Evolutionary conservation across 2,888 invertebrate species (phyloP).

Genomic region (Phalangium opilio): DNA sequence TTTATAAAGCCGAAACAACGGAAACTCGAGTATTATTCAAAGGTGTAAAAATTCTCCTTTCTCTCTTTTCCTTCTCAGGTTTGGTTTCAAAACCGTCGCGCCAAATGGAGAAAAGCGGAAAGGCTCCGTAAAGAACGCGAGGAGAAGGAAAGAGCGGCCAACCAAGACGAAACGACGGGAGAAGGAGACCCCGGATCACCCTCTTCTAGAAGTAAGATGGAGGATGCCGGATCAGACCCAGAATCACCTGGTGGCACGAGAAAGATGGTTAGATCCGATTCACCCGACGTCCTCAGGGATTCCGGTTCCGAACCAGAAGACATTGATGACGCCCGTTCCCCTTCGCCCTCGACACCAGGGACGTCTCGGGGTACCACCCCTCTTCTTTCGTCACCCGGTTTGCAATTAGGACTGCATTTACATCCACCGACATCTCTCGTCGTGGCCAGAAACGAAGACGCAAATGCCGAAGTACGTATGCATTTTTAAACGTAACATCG

Average conservation of each 20-base stretch:
- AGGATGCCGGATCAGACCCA: background rate
- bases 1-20: too few species aligned
- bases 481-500: too few species aligned
- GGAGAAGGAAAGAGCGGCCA: conserved; percentile 19
- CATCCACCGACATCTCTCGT: too few species aligned
- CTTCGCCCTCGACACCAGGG: background rate
- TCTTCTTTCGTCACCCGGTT: too few species aligned
- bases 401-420: too few species aligned
- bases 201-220: background rate
- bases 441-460: too few species aligned
- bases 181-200: conserved; percentile 40
- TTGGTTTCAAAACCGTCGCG: conserved; percentile 83
- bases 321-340: background rate
- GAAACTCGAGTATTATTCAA: too few species aligned
- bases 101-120: conserved; percentile 85
- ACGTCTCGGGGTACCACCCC: too few species aligned
- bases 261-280: background rate
- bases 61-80: conserved; percentile 44
- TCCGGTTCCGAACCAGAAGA: background rate
- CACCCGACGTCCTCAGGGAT: conserved; percentile 1
- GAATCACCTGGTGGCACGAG: too few species aligned
- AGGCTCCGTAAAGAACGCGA: conserved; percentile 63
- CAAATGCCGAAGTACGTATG: too few species aligned
- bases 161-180: conserved; percentile 26
- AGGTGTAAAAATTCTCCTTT: background rate